These are phyloP conservation scores for Toxotes lorentzi DNA, from an alignment of 2,797 vertebrate species.

Conservation along the genomic window DNA sequence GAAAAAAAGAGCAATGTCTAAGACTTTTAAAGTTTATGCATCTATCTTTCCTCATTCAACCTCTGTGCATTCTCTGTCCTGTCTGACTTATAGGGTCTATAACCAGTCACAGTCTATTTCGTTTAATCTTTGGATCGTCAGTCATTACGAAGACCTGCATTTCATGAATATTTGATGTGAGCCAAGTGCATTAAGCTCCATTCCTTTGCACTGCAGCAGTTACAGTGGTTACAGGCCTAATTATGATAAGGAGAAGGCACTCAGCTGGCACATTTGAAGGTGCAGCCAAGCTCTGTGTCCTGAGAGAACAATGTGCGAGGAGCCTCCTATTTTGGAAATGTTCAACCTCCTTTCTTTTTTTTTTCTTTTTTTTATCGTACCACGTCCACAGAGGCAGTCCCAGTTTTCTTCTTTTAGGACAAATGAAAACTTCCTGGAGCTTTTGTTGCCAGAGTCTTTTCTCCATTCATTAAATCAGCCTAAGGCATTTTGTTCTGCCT, in stretches of 20 bases:
- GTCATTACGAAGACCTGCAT: constrained; percentile 58
- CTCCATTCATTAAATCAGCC: constrained; percentile 76
- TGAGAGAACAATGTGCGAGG: constrained; percentile 52
- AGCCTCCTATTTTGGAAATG: constrained; percentile 51
- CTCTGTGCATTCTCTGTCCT: constrained; percentile 27
- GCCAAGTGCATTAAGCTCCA: constrained; percentile 52
- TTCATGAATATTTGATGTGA: constrained; percentile 66
- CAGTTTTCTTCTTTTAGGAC: constrained; percentile 65
- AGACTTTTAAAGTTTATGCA: constrained; percentile 34
- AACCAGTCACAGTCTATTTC: constrained; percentile 60
- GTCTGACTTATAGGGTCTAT: constrained; percentile 55
- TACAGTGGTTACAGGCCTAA: constrained; percentile 53
- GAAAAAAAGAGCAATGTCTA: not conserved
- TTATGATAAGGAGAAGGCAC: constrained; percentile 47
- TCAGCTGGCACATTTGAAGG: constrained; percentile 30
- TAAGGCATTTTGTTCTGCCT: constrained; percentile 75
- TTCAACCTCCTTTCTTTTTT: constrained; percentile 62
- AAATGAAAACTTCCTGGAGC: constrained; percentile 75
- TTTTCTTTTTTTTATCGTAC: constrained; percentile 62
- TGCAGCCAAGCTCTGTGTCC: constrained; percentile 54
- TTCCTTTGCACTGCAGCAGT: constrained; percentile 45
- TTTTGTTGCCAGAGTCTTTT: constrained; percentile 68
- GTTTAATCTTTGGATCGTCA: constrained; percentile 55
- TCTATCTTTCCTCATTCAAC: constrained; percentile 31
- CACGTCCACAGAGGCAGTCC: constrained; percentile 66